Evolutionary conservation across 1,140 invertebrate genomes (phyloP).

Genomic region (Bombus difficillimus): DNA sequence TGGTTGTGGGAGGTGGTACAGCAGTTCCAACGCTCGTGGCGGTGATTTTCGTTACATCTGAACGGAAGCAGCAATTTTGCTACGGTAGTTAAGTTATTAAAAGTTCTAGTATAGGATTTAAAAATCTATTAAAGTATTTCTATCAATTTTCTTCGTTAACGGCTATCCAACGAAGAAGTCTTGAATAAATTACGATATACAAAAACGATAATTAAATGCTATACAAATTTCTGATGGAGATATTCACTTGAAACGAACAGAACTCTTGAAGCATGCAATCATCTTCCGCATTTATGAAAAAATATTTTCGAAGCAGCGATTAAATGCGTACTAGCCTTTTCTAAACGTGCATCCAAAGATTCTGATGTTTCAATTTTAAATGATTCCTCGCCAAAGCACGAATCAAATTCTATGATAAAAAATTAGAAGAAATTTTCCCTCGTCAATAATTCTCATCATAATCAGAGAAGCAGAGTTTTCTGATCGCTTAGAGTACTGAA

Average conservation of each 20-base stretch:
- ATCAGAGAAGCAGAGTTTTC: too few species aligned
- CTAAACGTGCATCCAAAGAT: too few species aligned
- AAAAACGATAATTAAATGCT: background rate
- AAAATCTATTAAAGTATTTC: background rate
- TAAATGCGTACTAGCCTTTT: too few species aligned
- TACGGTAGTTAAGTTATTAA: background rate
- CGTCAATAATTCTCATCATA: too few species aligned
- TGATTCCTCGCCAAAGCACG: too few species aligned
- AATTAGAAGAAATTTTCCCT: too few species aligned
- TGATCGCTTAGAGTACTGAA: too few species aligned
- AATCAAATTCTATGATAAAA: too few species aligned
- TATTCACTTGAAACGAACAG: background rate
- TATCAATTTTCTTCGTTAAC: background rate
- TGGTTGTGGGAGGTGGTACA: conserved; percentile 20
- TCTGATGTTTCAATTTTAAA: too few species aligned
- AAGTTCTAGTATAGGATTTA: background rate
- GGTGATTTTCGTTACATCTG: background rate
- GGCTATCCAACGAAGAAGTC: background rate
- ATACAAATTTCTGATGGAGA: background rate
- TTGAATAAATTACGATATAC: too few species aligned
- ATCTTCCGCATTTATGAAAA: background rate
- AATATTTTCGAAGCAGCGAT: background rate
- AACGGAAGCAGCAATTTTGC: background rate
- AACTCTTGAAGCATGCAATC: background rate
- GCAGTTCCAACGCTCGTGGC: background rate